A percentile compares a stretch with the other conserved stretches of the same genome.
These are phyloP conservation scores for Erpobdella octoculata DNA, from an alignment of 2,888 invertebrate genomes.

Conservation along the genomic window DNA sequence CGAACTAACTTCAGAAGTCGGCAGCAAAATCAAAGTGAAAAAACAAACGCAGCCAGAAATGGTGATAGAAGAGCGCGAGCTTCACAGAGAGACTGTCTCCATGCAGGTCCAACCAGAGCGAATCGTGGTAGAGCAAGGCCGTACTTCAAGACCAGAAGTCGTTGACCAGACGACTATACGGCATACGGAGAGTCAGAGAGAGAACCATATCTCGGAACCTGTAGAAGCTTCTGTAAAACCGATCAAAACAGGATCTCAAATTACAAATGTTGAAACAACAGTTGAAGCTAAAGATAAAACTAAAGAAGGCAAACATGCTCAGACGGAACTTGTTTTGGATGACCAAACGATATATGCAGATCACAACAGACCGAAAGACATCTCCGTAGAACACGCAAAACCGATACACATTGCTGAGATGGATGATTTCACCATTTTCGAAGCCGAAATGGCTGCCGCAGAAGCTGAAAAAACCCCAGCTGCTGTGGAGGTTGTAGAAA, in stretches of 20 bases:
- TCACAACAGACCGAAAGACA: slow-evolving; percentile 20
- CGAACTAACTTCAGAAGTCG: background rate
- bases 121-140: too few species aligned
- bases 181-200: too few species aligned
- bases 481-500: too few species aligned
- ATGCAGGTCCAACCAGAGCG: background rate
- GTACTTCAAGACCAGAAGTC: background rate
- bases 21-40: background rate
- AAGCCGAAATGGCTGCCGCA: background rate
- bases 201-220: too few species aligned
- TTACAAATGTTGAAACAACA: background rate
- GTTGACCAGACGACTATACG: background rate
- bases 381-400: slow-evolving; percentile 9
- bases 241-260: background rate
- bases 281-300: background rate
- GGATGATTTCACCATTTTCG: background rate
- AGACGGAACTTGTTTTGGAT: slow-evolving; percentile 14
- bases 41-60: background rate
- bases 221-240: background rate
- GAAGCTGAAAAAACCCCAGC: background rate
- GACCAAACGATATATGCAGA: slow-evolving; percentile 12
- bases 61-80: background rate
- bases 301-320: background rate
- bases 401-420: background rate
- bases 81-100: background rate